Base-by-base conservation (phyloP, 2,888 invertebrate genomes). In the Biston stratarius region DNA sequence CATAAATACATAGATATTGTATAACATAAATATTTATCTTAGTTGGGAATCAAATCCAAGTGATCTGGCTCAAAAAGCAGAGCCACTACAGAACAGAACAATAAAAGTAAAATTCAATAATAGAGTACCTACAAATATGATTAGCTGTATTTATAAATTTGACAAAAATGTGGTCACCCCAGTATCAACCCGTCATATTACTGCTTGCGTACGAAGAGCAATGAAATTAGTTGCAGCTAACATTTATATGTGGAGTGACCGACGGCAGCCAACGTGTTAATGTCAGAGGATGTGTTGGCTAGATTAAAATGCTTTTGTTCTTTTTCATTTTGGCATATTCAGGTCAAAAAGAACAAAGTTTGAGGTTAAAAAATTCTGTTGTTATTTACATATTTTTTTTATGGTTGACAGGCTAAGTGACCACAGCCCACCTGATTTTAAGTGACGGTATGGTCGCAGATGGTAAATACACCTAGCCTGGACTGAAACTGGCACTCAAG, bases 151-250 rank as follows among this genome's bases (percentile, higher is more conserved):
- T 36, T 45, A 45, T 45, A 6, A 6, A 14, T 36, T n/a, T 36
- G 9, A 3, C 2, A n/a, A 36, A 34, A 24, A 48, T 5, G 45
- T 61, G 45, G 56, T 38, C 34, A 52, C 52, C 52, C 36, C 14
- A 24, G 12, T 45, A 63, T 62, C 63, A 63, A 62, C 67, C 74
- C 59, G 72, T 72, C 74, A 74, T 67, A 71, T 74, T 72, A 74
- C 61, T 66, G 70, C 51, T 59, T 67, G 69, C 67, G 40, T 58
- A 73, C 52, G 58, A 70, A 65, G 62, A 58, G 60, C 69, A 72
- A 73, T 72, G 66, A 66, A 72, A 75, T 75, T 75, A 75, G 74
- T 71, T 69, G 64, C 71, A 70, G 48, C 70, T 63, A 69, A 63
- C 71, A 69, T 68, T 71, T 70, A 65, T 68, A 72, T 63, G 70